Conservation (phyloP, 2,113 vertebrate genomes). For the Bujurquina vittata region DNA sequence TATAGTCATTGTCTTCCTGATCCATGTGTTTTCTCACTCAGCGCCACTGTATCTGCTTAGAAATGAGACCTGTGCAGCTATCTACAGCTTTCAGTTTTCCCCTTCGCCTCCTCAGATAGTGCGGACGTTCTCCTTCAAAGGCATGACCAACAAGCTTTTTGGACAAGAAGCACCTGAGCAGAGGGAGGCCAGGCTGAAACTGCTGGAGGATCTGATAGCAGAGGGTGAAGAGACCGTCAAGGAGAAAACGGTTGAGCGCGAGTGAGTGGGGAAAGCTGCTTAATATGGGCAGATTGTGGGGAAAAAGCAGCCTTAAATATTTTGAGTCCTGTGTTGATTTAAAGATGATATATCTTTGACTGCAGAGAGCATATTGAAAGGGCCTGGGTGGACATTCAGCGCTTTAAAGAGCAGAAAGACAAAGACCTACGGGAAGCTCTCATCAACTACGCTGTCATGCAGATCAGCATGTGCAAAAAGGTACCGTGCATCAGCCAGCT, state of each 20-base stretch:
- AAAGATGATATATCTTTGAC: neutral
- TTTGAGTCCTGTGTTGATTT: neutral
- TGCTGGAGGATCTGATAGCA: conserved; percentile 91
- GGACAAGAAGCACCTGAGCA: conserved; percentile 95
- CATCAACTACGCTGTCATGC: conserved; percentile 91
- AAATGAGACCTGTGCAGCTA: too few species aligned
- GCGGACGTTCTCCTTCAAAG: conserved; percentile 93
- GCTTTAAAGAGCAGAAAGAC: conserved; percentile 92
- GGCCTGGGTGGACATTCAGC: conserved; percentile 90
- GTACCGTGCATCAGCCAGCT: conserved; percentile 59
- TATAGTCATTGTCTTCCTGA: too few species aligned
- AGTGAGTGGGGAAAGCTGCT: conserved; percentile 79
- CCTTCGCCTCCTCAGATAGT: conserved; percentile 82
- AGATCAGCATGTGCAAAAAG: conserved; percentile 96
- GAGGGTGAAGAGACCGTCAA: conserved; percentile 90
- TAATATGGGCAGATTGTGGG: neutral
- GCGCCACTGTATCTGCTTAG: too few species aligned
- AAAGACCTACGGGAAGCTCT: conserved; percentile 90
- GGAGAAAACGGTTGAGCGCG: conserved; percentile 88
- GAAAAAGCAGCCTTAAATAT: neutral
- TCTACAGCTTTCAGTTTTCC: neutral
- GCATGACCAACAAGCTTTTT: conserved; percentile 96
- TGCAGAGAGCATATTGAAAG: conserved; percentile 88
- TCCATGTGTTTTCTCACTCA: too few species aligned
- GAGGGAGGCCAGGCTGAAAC: conserved; percentile 89